Evolutionary conservation across 2,113 vertebrate genomes (phyloP), one percentile per base, ranked within the genome.

Genomic region (Toxotes chatareus): DNA sequence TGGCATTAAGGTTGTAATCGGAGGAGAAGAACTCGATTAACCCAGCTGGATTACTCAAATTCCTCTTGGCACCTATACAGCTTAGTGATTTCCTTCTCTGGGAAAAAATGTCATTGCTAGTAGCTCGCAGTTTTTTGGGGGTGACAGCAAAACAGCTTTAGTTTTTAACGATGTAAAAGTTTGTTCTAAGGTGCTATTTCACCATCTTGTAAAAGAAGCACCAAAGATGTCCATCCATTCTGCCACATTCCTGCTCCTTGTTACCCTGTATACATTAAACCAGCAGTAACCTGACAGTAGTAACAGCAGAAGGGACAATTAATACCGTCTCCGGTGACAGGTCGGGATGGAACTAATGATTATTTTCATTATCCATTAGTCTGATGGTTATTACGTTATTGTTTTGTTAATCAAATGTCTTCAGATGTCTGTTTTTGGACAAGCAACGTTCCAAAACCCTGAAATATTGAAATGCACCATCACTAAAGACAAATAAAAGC

Each of bases 1-100:
- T 59, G 9, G 42, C 64, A 70, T 86, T 82, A 79, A 70, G 59
- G 74, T 70, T 86, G 84, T 86, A 82, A 79, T 78, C 74, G 19
- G 64, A 44, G 69, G 63, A 23, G 79, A 63, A 64, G 47, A 82
- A 79, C 80, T 82, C 60, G 65, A 86, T 86, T 86, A 86, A 64
- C 84, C 68, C 73, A 38, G 74, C 65, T 70, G 75, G 53, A 83
- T 79, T 79, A 75, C 75, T 71, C 36, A 36, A 47, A 59, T 78
- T 86, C 70, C 70, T 78, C 69, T 23, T 74, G 84, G 84, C 66
- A 76, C 76, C 32, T 44, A 1, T 32, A 17, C 71, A 76, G 71
- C 53, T 71, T n/a, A 40, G 40, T 47, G 62, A 67, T 73, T 53
- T 81, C 17, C 9, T 34, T 61, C 34, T 27, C 12, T 47, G n/a